phyloP scores from a whole-genome alignment of 1,140 invertebrate species.

The Orius insidiosus region DNA sequence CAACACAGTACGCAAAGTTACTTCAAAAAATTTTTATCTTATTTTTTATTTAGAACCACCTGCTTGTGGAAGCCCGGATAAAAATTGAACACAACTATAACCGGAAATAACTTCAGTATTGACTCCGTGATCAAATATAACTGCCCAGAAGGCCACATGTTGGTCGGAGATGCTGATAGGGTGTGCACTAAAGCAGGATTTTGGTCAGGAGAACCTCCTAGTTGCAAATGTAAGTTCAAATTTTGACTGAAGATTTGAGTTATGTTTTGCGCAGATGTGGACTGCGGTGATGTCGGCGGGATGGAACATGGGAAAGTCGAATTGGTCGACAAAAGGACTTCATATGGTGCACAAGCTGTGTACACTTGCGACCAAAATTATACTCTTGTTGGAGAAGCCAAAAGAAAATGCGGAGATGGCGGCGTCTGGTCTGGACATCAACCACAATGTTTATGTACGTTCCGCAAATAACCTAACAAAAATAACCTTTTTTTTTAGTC shows the following conservation, averaged over 20 bases:
- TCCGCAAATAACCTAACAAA: neutral
- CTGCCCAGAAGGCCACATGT: conserved; percentile 67
- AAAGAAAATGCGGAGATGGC: conserved; percentile 55
- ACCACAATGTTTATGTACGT: conserved; percentile 57
- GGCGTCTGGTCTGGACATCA: conserved; percentile 64
- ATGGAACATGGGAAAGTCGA: conserved; percentile 56
- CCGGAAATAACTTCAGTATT: conserved; percentile 46
- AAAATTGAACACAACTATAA: conserved; percentile 67
- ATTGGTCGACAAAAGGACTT: conserved; percentile 49
- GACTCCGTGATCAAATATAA: conserved; percentile 53
- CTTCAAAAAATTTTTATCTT: conserved; percentile 2
- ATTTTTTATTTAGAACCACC: conserved; percentile 46
- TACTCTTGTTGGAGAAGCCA: conserved; percentile 55
- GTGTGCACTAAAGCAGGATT: conserved; percentile 54
- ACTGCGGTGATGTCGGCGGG: conserved; percentile 52
- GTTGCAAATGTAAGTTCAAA: conserved; percentile 62
- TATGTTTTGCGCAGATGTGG: conserved; percentile 42
- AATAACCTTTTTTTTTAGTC: conserved; percentile 27
- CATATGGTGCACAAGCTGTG: conserved; percentile 51
- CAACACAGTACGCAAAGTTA: conserved; percentile 54
- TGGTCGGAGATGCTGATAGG: conserved; percentile 51
- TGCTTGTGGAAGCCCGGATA: conserved; percentile 72
- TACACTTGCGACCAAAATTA: conserved; percentile 72
- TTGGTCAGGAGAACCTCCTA: conserved; percentile 60
- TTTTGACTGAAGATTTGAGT: conserved; percentile 9